phyloP scores from a whole-genome alignment of 2,888 invertebrate genomes.

The Eilema sororculum region DNA sequence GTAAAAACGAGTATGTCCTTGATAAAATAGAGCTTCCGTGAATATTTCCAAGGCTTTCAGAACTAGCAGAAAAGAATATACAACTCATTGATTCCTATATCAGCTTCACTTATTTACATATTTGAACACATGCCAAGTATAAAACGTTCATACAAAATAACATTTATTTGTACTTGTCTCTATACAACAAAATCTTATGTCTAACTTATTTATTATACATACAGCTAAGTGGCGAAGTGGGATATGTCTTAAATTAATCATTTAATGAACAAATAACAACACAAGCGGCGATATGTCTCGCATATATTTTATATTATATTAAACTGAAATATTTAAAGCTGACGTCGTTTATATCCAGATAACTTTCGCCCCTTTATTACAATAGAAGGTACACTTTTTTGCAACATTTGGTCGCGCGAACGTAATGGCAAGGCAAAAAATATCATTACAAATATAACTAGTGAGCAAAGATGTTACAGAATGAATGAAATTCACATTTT shows the following conservation, averaged over 20 bases:
- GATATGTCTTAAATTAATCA: slow-evolving; percentile 76
- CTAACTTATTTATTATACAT: slow-evolving; percentile 46
- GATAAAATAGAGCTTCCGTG: background rate
- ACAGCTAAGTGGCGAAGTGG: slow-evolving; percentile 77
- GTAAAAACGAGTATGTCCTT: no score
- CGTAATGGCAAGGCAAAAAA: slow-evolving; percentile 49
- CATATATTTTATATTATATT: slow-evolving; percentile 57
- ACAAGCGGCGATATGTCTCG: slow-evolving; percentile 63
- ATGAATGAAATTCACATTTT: slow-evolving; percentile 65
- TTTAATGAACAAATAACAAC: slow-evolving; percentile 58
- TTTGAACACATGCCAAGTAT: slow-evolving; percentile 49
- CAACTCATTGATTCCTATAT: slow-evolving; percentile 23
- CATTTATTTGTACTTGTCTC: slow-evolving; percentile 59
- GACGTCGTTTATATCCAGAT: slow-evolving; percentile 57
- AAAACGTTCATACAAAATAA: slow-evolving; percentile 54
- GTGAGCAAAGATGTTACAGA: slow-evolving; percentile 67
- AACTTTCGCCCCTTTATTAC: slow-evolving; percentile 52
- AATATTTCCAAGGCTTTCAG: background rate
- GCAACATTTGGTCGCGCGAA: slow-evolving; percentile 33
- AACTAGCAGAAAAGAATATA: slow-evolving; percentile 7
- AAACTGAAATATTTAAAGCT: slow-evolving; percentile 74
- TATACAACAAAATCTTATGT: slow-evolving; percentile 53
- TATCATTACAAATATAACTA: slow-evolving; percentile 59
- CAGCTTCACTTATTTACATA: slow-evolving; percentile 47
- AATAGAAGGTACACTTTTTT: slow-evolving; percentile 39